Base-by-base conservation (phyloP, 2,888 invertebrate genomes). In the Brachylomia viminalis region DNA sequence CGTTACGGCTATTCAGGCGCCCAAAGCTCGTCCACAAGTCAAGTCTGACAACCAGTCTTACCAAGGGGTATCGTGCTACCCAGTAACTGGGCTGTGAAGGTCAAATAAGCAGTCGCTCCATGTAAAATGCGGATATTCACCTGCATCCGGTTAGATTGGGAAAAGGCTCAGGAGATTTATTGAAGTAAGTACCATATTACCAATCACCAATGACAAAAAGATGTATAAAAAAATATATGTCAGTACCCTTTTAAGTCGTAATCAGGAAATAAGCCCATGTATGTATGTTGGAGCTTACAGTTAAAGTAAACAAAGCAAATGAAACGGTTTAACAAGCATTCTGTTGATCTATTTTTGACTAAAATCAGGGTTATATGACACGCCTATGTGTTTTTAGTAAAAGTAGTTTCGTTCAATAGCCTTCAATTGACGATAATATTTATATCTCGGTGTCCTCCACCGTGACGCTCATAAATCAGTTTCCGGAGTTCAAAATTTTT, bases 371-470 rank as follows among this genome's bases (percentile, higher is more conserved):
- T 62, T 54, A 38, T n/a, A 27, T 0, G 33, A 23, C 27, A 42
- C n/a, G 38, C 54, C 47, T 45, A 33, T 20, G 23, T 30, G 2
- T 42, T 52, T 78, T 59, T 15, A 33, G 79, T 79, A 79, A 79
- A 79, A 79, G 79, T 79, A 27, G 79, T 79, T 79, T 64, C 0
- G 15, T 56, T 20, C 1, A 33, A 27, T 45, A 52, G 6, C 79
- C 79, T 79, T 79, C 54, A n/a, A 56, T 58, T 52, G 8, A n/a
- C 56, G 5, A 68, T 52, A 62, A 52, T 64, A 52, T 78, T 45
- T 47, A 69, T 52, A 64, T n/a, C 62, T 58, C 20, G 23, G 33
- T 64, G 79, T 38, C 70, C 79, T 79, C 45, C 67, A 76, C 0
- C 33, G 49, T 56, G 47, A 23, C 47, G 49, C 45, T 47, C 17